Evolutionary conservation across 2,888 invertebrate species (phyloP).

Genomic region (Dorcus hopei): DNA sequence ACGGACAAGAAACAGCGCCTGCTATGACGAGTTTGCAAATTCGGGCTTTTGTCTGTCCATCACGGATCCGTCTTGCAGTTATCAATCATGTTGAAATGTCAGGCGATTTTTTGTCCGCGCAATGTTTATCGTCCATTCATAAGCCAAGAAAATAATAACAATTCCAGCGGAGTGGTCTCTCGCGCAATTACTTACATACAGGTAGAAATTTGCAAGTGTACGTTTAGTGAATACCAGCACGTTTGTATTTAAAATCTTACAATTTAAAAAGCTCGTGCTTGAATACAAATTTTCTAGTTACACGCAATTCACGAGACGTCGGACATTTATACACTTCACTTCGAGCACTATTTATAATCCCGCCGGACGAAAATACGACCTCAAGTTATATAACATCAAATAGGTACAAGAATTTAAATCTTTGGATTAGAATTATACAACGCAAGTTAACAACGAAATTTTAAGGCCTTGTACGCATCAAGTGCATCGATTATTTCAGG

Average conservation of each 20-base stretch:
- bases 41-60: conserved; percentile 35
- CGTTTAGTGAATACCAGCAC: not conserved
- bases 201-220: not conserved
- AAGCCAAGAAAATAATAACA: no score
- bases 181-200: no score
- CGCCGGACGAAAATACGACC: not conserved
- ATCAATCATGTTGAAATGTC: conserved; percentile 36
- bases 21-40: conserved; percentile 40
- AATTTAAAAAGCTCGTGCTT: not conserved
- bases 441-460: no score
- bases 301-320: not conserved
- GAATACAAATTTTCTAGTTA: conserved; percentile 3
- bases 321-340: conserved; percentile 2
- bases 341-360: not conserved
- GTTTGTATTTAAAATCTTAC: conserved; percentile 1
- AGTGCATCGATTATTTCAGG: conserved; percentile 7
- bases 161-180: no score
- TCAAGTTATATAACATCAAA: no score
- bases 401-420: no score
- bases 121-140: no score
- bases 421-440: no score
- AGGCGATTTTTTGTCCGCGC: no score
- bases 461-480: conserved; percentile 2
- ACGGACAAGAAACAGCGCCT: conserved; percentile 35
- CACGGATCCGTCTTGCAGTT: conserved; percentile 30